A percentile compares a stretch with the other conserved stretches of the same genome.
Evolutionary conservation across 2,113 vertebrate genomes (phyloP).

Genomic region (Hemichromis elongatus): DNA sequence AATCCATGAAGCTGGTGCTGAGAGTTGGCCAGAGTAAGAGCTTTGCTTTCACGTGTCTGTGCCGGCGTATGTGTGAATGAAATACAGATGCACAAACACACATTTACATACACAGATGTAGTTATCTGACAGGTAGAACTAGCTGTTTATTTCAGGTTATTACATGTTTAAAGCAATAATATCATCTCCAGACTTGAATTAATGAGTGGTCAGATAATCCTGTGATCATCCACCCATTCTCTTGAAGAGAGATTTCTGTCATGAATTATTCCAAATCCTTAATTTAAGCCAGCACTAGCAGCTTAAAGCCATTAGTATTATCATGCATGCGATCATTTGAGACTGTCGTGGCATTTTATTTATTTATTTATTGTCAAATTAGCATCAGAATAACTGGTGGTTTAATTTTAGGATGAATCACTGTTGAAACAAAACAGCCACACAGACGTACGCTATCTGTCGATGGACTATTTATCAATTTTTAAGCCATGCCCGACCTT

Average conservation of each 20-base stretch:
- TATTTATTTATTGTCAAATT: background rate
- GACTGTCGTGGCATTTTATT: slow-evolving; percentile 4
- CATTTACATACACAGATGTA: background rate
- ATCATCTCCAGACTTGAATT: background rate
- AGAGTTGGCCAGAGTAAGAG: slow-evolving; percentile 97
- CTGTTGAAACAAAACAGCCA: background rate
- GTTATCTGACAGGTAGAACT: background rate
- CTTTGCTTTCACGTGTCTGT: background rate
- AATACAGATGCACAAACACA: background rate
- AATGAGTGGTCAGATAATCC: slow-evolving; percentile 33
- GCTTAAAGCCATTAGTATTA: slow-evolving; percentile 47
- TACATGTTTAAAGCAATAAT: background rate
- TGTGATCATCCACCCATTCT: slow-evolving; percentile 21
- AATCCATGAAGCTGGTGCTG: slow-evolving; percentile 98
- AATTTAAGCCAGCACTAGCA: slow-evolving; percentile 39
- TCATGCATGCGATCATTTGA: slow-evolving; percentile 30
- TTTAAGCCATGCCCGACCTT: background rate
- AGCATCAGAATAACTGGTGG: slow-evolving; percentile 2
- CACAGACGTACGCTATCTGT: background rate
- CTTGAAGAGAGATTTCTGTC: slow-evolving; percentile 9
- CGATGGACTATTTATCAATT: background rate
- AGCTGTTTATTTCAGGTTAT: background rate
- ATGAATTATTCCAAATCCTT: slow-evolving; percentile 46
- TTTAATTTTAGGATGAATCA: background rate
- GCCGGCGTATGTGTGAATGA: background rate